A percentile compares a stretch with the other conserved stretches of the same genome.
phyloP scores from a whole-genome alignment of 2,888 invertebrate species.

The Caenorhabditis angaria region DNA sequence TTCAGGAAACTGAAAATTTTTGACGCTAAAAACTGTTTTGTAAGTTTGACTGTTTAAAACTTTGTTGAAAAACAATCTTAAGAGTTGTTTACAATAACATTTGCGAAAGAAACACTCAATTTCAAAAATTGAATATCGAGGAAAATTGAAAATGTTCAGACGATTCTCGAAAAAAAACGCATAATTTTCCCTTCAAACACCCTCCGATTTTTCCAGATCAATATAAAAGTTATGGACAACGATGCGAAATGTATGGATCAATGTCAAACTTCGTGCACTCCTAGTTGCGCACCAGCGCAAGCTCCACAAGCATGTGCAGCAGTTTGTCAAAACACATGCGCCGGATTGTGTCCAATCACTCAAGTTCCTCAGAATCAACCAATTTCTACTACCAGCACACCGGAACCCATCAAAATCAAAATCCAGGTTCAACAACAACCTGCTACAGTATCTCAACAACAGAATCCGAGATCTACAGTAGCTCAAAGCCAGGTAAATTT shows the following conservation, averaged over 20 bases:
- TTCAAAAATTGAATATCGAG: too few species aligned
- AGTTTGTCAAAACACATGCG: conserved; percentile 40
- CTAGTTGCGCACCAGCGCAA: conserved; percentile 22
- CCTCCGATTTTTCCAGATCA: conserved; percentile 17
- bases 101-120: too few species aligned
- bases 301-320: conserved; percentile 26
- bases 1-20: too few species aligned
- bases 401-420: conserved; percentile 30
- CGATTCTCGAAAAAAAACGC: too few species aligned
- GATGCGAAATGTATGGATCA: conserved; percentile 30
- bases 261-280: conserved; percentile 27
- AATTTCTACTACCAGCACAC: conserved; percentile 14
- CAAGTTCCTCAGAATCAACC: too few species aligned
- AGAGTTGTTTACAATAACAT: too few species aligned
- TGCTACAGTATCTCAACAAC: not conserved
- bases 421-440: conserved; percentile 25
- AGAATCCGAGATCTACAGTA: conserved; percentile 19
- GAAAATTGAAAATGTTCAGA: too few species aligned
- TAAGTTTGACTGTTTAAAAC: too few species aligned
- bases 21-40: too few species aligned
- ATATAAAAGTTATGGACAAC: conserved; percentile 28
- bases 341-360: conserved; percentile 31
- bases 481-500: conserved; percentile 10
- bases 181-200: not conserved
- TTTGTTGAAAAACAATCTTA: too few species aligned